A percentile compares a stretch with the other conserved stretches of the same genome.
phyloP scores from a whole-genome alignment of 2,888 invertebrate genomes.

The Malthinus flaveolus region DNA sequence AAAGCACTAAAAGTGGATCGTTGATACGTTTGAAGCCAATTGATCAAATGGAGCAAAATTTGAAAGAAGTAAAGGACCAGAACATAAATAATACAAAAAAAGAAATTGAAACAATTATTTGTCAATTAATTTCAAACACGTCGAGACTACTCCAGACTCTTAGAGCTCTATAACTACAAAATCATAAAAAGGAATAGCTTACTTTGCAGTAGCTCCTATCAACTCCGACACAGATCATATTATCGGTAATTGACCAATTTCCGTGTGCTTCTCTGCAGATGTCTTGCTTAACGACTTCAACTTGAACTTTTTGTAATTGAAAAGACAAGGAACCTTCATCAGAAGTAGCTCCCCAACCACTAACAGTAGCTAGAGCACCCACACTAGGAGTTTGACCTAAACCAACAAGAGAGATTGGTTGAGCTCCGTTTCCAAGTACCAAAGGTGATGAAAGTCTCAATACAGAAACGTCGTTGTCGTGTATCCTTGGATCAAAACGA shows the following conservation, averaged over 20 bases:
- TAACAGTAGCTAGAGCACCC: conserved; percentile 2
- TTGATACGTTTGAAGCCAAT: too few relatives aligned
- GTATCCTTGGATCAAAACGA: neutral
- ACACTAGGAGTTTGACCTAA: neutral
- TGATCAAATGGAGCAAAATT: too few relatives aligned
- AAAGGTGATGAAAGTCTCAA: neutral
- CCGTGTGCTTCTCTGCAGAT: conserved; percentile 38
- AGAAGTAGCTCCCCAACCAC: conserved; percentile 20
- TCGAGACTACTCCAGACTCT: too few relatives aligned
- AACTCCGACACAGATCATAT: conserved; percentile 4
- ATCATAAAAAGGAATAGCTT: neutral
- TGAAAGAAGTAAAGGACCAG: too few relatives aligned
- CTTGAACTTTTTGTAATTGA: conserved; percentile 42
- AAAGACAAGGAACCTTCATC: conserved; percentile 34
- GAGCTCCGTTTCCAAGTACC: neutral
- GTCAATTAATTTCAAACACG: too few relatives aligned
- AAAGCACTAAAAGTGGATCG: neutral
- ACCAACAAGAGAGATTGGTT: neutral
- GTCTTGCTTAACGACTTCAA: conserved; percentile 38
- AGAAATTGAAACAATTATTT: too few relatives aligned
- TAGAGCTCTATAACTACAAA: neutral
- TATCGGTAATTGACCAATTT: neutral
- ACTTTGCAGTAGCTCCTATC: conserved; percentile 5
- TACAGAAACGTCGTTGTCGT: conserved; percentile 13
- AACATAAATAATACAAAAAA: too few relatives aligned